Evolutionary conservation across 2,888 invertebrate genomes (phyloP).

Genomic region (Monopis laevigella): DNA sequence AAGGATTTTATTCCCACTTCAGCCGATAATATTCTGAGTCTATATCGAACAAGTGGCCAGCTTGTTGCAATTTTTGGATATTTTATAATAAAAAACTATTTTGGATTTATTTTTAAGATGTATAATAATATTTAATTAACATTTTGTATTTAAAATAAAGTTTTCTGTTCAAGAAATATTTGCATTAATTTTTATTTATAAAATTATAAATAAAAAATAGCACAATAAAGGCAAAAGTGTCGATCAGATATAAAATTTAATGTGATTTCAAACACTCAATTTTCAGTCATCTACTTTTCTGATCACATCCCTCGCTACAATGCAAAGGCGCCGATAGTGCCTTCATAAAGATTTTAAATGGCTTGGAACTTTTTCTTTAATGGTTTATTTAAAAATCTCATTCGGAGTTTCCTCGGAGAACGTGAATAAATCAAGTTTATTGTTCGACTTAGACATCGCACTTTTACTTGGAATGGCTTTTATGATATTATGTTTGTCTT

Average conservation of each 20-base stretch:
- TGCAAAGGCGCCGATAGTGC: conserved; percentile 35
- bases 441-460: conserved; percentile 49
- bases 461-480: conserved; percentile 59
- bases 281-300: conserved; percentile 19
- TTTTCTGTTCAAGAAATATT: no score
- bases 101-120: no score
- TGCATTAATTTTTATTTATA: no score
- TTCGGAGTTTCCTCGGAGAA: conserved; percentile 52
- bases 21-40: no score
- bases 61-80: no score
- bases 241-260: conserved; percentile 47
- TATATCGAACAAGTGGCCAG: no score
- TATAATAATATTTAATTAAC: no score
- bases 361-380: conserved; percentile 63
- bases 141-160: no score
- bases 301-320: conserved; percentile 7
- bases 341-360: conserved; percentile 61
- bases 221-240: conserved; percentile 36
- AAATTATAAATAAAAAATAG: no score
- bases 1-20: no score
- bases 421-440: conserved; percentile 57
- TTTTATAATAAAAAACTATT: no score
- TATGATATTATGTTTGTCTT: no score
- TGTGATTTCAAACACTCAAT: conserved; percentile 51
- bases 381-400: conserved; percentile 65